These are phyloP conservation scores for Haplochromis vanheusdeni DNA, from an alignment of 2,113 vertebrate species.

Conservation along the genomic window DNA sequence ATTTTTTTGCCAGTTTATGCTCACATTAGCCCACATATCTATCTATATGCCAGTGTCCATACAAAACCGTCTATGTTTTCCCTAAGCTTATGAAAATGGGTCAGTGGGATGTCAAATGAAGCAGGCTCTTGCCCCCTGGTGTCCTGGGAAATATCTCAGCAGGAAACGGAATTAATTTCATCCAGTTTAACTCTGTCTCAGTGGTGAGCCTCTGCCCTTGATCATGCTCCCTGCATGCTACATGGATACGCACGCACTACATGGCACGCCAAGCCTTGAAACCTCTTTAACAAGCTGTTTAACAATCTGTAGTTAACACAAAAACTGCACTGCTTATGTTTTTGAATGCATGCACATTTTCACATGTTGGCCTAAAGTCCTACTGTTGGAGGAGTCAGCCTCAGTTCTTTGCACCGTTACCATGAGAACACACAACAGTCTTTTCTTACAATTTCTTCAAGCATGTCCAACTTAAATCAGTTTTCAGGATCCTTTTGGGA, in stretches of 20 bases:
- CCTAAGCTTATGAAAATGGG: slow-evolving; percentile 65
- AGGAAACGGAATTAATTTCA: slow-evolving; percentile 73
- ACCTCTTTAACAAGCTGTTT: slow-evolving; percentile 25
- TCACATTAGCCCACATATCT: background rate
- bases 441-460: background rate
- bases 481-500: background rate
- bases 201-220: slow-evolving; percentile 55
- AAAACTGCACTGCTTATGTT: background rate
- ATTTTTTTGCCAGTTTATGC: background rate
- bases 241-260: background rate
- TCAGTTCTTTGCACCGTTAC: background rate
- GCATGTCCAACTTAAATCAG: background rate
- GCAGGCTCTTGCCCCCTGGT: slow-evolving; percentile 69
- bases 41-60: slow-evolving; percentile 11
- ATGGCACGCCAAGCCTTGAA: slow-evolving; percentile 18
- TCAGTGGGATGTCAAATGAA: slow-evolving; percentile 73
- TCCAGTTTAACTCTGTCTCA: slow-evolving; percentile 66
- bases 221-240: slow-evolving; percentile 56
- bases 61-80: slow-evolving; percentile 31
- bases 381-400: background rate
- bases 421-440: background rate
- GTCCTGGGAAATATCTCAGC: slow-evolving; percentile 70
- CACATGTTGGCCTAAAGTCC: background rate
- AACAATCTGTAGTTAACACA: background rate
- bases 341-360: background rate